phyloP scores from a whole-genome alignment of 2,797 vertebrate species.

The Masticophis lateralis region DNA sequence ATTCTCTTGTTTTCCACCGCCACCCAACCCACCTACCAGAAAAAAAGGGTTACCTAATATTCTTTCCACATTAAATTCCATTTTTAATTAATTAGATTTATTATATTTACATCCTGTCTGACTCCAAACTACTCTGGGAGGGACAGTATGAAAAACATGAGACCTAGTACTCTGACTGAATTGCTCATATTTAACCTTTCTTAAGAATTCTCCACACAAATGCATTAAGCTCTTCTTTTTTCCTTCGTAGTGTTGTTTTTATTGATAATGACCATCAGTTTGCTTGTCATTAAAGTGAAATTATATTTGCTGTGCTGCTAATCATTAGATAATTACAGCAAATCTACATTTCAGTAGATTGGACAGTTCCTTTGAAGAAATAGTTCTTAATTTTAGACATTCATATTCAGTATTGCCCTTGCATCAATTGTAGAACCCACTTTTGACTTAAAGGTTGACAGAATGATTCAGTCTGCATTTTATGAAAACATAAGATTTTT shows the following conservation, averaged over 20 bases:
- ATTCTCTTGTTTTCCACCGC: not conserved
- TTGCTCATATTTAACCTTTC: not conserved
- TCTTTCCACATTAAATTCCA: not conserved
- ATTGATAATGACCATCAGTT: not conserved
- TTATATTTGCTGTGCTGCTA: not conserved
- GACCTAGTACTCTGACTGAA: not conserved
- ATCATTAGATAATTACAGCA: not conserved
- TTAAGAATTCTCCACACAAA: not conserved
- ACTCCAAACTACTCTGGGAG: not conserved
- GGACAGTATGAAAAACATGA: not conserved
- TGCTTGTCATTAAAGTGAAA: not conserved
- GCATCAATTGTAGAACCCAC: not conserved
- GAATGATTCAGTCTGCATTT: accelerated
- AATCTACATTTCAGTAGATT: not conserved
- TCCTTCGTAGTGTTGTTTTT: not conserved
- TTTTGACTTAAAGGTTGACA: not conserved
- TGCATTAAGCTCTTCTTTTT: not conserved
- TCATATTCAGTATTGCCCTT: not conserved
- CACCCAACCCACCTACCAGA: not conserved
- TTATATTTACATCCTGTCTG: not conserved
- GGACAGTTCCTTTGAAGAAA: not conserved
- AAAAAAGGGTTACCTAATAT: not conserved
- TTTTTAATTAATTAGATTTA: not conserved
- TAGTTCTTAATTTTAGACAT: not conserved
- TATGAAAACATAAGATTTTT: not conserved